Percentiles rank a stretch among this genome's conserved stretches.
Evolutionary conservation across 2,888 invertebrate genomes (phyloP).

Genomic region (Eilema sororculum): DNA sequence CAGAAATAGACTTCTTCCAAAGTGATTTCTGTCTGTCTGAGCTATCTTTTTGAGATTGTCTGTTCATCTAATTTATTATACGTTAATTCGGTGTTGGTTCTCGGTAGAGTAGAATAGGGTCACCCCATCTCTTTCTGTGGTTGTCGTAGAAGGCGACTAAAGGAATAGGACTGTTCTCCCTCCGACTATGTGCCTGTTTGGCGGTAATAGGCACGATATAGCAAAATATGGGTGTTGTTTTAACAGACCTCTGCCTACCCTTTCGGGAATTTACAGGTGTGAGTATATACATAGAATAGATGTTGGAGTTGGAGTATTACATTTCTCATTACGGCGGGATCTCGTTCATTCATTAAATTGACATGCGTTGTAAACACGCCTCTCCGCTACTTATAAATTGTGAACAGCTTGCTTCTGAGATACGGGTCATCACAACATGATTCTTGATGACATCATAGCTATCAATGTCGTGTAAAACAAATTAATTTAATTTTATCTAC

Average conservation of each 20-base stretch:
- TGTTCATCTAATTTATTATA: background rate
- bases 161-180: too few species aligned
- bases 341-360: conserved; percentile 58
- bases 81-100: too few species aligned
- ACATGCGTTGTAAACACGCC: conserved; percentile 59
- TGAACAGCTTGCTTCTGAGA: conserved; percentile 18
- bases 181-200: too few species aligned
- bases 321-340: conserved; percentile 33
- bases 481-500: background rate
- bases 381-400: conserved; percentile 35
- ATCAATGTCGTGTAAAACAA: conserved; percentile 1
- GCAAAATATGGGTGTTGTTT: too few species aligned
- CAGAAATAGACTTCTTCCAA: background rate
- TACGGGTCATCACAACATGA: conserved; percentile 5
- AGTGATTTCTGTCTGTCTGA: background rate
- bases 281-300: background rate
- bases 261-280: too few species aligned
- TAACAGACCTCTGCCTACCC: too few species aligned
- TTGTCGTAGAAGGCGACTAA: too few species aligned
- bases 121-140: too few species aligned
- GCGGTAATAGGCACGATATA: too few species aligned
- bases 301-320: background rate
- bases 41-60: background rate
- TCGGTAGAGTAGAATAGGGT: too few species aligned
- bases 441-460: conserved; percentile 10